Conservation (phyloP, 2,888 invertebrate genomes). For the Hofmannophila pseudospretella region DNA sequence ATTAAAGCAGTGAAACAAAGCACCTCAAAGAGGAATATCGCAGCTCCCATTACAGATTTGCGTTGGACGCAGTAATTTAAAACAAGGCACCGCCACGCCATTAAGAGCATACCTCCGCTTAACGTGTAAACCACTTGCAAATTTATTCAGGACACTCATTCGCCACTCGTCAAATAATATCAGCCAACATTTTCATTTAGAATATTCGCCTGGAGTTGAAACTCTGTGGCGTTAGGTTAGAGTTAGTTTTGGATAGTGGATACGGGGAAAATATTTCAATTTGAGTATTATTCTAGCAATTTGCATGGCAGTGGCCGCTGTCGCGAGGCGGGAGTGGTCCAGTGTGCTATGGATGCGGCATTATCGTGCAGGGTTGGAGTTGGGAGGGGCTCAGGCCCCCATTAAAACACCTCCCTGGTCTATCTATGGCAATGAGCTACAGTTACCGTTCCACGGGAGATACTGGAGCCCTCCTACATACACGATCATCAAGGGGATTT, state of each 20-base stretch:
- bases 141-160: slow-evolving; percentile 66
- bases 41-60: slow-evolving; percentile 2
- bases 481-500: too few species aligned
- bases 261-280: slow-evolving; percentile 42
- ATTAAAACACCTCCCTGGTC: too few species aligned
- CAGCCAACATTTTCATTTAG: slow-evolving; percentile 38
- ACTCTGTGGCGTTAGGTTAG: slow-evolving; percentile 22
- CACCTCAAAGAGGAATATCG: not conserved
- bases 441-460: too few species aligned
- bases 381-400: too few species aligned
- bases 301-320: slow-evolving; percentile 51
- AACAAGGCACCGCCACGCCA: slow-evolving; percentile 48
- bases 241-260: slow-evolving; percentile 24
- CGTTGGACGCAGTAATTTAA: slow-evolving; percentile 31
- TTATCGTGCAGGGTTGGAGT: not conserved
- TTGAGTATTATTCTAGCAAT: slow-evolving; percentile 56
- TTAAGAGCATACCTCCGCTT: slow-evolving; percentile 57
- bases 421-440: too few species aligned
- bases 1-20: too few species aligned
- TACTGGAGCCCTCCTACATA: too few species aligned
- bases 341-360: slow-evolving; percentile 7
- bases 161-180: slow-evolving; percentile 58
- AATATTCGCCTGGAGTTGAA: slow-evolving; percentile 16
- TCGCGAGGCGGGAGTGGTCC: slow-evolving; percentile 25
- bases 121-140: slow-evolving; percentile 61